These are phyloP conservation scores for Dioctria rufipes DNA, from an alignment of 2,888 invertebrate genomes.

Conservation along the genomic window DNA sequence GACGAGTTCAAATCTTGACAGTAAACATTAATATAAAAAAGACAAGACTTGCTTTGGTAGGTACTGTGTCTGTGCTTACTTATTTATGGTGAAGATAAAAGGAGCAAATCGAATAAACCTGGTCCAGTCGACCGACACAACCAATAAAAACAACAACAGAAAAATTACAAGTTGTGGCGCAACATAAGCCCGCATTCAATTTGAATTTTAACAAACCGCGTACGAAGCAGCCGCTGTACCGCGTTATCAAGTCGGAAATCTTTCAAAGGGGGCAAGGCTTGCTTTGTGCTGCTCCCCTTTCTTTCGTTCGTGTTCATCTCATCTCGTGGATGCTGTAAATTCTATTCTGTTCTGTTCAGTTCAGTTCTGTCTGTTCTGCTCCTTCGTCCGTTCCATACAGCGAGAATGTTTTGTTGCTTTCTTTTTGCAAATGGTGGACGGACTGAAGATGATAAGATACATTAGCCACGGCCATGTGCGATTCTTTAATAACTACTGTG, in stretches of 20 bases:
- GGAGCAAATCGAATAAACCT: not conserved
- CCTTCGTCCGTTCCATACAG: slow-evolving; percentile 10
- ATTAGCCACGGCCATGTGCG: slow-evolving; percentile 61
- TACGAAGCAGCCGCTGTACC: slow-evolving; percentile 60
- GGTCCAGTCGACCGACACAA: not conserved
- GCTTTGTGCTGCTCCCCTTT: slow-evolving; percentile 24
- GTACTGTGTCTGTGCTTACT: not conserved
- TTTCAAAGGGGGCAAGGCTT: slow-evolving; percentile 66
- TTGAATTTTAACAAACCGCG: slow-evolving; percentile 54
- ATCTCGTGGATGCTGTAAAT: not conserved
- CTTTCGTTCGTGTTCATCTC: slow-evolving; percentile 7
- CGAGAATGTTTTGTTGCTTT: slow-evolving; percentile 55
- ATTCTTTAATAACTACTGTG: slow-evolving; percentile 62
- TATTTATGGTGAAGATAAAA: not conserved
- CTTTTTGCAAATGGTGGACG: slow-evolving; percentile 61
- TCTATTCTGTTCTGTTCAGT: too few species aligned
- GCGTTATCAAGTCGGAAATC: slow-evolving; percentile 71
- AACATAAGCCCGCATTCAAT: slow-evolving; percentile 46
- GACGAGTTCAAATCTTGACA: slow-evolving; percentile 35
- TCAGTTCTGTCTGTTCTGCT: too few species aligned
- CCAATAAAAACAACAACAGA: not conserved
- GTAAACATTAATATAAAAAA: slow-evolving; percentile 51
- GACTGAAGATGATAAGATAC: slow-evolving; percentile 59
- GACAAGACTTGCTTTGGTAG: slow-evolving; percentile 1
- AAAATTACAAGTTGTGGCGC: slow-evolving; percentile 42